Percentiles rank a stretch among this genome's conserved stretches.
These are phyloP conservation scores for Salminus brasiliensis DNA, from an alignment of 2,113 vertebrate genomes.

Conservation along the genomic window DNA sequence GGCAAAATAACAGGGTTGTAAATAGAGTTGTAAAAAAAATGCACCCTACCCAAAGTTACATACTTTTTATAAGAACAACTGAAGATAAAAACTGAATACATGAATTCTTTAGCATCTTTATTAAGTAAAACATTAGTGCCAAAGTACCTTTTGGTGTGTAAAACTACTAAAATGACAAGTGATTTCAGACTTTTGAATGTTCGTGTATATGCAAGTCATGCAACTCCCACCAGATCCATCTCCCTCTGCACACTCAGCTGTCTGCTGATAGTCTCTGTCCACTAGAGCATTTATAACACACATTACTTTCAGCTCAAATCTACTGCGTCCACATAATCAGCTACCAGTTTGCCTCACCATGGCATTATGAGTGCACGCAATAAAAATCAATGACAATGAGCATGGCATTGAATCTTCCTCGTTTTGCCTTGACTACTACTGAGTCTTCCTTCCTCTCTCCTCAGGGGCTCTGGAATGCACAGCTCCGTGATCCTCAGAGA, in stretches of 20 bases:
- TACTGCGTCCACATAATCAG: neutral
- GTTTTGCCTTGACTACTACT: neutral
- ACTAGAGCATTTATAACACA: constrained; percentile 10
- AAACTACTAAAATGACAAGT: neutral
- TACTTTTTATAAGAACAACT: no score
- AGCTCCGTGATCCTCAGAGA: neutral
- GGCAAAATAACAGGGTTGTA: no score
- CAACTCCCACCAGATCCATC: neutral
- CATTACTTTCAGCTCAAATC: neutral
- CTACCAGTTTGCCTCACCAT: neutral
- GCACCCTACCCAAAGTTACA: no score
- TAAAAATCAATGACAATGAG: neutral
- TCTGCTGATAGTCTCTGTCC: neutral
- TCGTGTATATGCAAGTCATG: neutral
- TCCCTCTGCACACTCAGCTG: neutral
- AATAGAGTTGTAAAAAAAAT: no score
- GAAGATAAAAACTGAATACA: no score
- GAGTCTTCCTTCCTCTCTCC: neutral
- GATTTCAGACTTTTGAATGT: neutral
- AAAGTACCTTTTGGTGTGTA: no score
- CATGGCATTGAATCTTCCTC: constrained; percentile 11
- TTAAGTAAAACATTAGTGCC: no score
- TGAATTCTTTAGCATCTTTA: no score
- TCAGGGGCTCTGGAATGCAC: neutral
- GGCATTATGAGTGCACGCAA: neutral